Base-by-base conservation (phyloP, 2,113 vertebrate genomes). In the Gorsachius goisagi region DNA sequence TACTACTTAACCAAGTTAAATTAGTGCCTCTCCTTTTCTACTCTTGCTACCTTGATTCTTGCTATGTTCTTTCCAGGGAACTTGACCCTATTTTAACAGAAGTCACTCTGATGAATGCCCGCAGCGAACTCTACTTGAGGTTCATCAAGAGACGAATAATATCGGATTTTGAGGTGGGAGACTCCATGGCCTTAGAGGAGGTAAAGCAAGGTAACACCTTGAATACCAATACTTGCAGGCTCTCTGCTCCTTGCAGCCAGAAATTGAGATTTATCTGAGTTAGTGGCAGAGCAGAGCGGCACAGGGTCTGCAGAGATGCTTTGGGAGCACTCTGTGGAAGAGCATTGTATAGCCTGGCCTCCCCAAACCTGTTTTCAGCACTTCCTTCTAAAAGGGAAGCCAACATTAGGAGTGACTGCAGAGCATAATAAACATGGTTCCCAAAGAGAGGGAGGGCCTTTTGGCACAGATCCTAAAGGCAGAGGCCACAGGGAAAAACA, bases 51-150 rank as follows among this genome's bases (percentile, higher is more conserved):
- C 90, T 47, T 94, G 26, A 76, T 75, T 85, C 35, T 86, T 82
- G 16, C 63, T 63, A 0, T 89, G 45, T 86, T 93, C 52, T 47
- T 49, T 72, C 55, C 92, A 99, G 99, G 97, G 99, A 99, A 72
- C 97, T 99, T 89, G 99, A 99, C 94, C 99, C 99, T 1, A 98
- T 99, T 33, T 97, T 99, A 92, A 97, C 98, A 44, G 99, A 99
- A 91, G 99, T 99, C n/a, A 99, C 99, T 22, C 94, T 99, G 94
- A 99, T 99, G 99, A 99, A 99, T 4, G 98, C 99, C 6, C 98
- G 99, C 62, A 99, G 99, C 1, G 99, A 99, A 94, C 98, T 99
- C n/a, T 99, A 99, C 96, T 87, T 99, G 86, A 98, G 99, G 58
- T 99, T 99, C 96, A 94, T 99, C 94, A 99, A 98, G 73, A 99